Evolutionary conservation across 2,888 invertebrate genomes (phyloP).

Genomic region (Liopterus haemorrhoidalis): DNA sequence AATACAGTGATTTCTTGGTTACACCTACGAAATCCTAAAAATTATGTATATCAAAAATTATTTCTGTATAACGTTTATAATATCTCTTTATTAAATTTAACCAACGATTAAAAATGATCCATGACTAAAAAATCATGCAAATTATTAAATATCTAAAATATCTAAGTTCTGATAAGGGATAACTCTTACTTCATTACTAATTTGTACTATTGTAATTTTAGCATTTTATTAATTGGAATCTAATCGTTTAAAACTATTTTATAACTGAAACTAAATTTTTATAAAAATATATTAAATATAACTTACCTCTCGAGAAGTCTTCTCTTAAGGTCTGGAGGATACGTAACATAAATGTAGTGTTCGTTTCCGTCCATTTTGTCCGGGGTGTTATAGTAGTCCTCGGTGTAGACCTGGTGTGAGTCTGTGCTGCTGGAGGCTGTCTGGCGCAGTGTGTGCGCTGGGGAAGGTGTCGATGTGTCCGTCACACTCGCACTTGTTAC

Average conservation of each 20-base stretch:
- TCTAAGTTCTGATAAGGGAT: no score
- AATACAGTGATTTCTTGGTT: no score
- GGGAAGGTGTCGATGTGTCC: slow-evolving; percentile 62
- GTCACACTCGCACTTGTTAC: slow-evolving; percentile 62
- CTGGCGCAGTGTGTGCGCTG: slow-evolving; percentile 51
- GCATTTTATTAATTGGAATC: slow-evolving; percentile 6
- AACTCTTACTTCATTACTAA: no score
- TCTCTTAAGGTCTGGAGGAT: slow-evolving; percentile 80
- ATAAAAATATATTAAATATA: slow-evolving; percentile 30
- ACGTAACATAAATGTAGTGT: slow-evolving; percentile 81
- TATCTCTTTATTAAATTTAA: no score
- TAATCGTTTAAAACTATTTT: no score
- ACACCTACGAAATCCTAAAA: no score
- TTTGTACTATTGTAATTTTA: background rate
- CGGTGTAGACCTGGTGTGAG: slow-evolving; percentile 41
- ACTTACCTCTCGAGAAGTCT: slow-evolving; percentile 72
- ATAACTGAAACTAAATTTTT: slow-evolving; percentile 46
- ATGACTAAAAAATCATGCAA: no score
- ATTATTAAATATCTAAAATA: no score
- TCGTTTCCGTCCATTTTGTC: slow-evolving; percentile 59
- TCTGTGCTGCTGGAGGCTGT: slow-evolving; percentile 35
- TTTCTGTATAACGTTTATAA: no score
- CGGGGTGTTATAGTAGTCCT: slow-evolving; percentile 45
- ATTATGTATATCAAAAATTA: no score
- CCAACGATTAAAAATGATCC: no score